phyloP scores from a whole-genome alignment of 1,140 invertebrate genomes.

The Bilobella aurantiaca region DNA sequence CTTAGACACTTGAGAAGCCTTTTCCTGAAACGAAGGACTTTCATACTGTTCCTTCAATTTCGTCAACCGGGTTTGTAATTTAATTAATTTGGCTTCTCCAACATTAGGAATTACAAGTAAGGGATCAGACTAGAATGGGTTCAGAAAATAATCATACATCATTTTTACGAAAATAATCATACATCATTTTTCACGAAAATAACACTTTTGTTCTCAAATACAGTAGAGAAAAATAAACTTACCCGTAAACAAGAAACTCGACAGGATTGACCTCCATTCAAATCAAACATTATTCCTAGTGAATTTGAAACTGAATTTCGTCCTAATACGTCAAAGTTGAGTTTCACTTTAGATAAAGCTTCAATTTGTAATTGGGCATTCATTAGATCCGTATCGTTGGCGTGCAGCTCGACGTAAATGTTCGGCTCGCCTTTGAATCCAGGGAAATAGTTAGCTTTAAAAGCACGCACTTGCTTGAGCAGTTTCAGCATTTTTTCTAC shows the following conservation, averaged over 20 bases:
- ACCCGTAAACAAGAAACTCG: slow-evolving; percentile 13
- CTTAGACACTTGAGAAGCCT: slow-evolving; percentile 21
- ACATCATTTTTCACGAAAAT: too few species aligned
- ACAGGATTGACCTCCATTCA: slow-evolving; percentile 12
- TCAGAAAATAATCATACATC: not conserved
- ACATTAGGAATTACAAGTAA: not conserved
- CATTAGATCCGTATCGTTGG: not conserved
- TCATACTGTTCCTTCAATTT: slow-evolving; percentile 20
- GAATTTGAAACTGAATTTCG: not conserved
- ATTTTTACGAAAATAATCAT: not conserved
- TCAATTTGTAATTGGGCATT: not conserved
- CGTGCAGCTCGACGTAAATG: slow-evolving; percentile 11
- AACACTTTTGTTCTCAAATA: too few species aligned
- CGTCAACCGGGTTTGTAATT: slow-evolving; percentile 17
- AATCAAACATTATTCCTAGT: not conserved
- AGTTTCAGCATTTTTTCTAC: slow-evolving; percentile 19
- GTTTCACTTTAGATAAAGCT: slow-evolving; percentile 1
- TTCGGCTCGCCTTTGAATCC: slow-evolving; percentile 7
- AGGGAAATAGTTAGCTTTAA: slow-evolving; percentile 13
- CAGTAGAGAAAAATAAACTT: not conserved
- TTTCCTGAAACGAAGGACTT: slow-evolving; percentile 20
- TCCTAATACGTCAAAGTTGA: not conserved
- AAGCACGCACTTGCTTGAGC: slow-evolving; percentile 22
- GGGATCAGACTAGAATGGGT: not conserved
- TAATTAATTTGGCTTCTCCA: slow-evolving; percentile 13